These are phyloP conservation scores for Lochmaea capreae DNA, from an alignment of 2,888 invertebrate species.

Conservation along the genomic window DNA sequence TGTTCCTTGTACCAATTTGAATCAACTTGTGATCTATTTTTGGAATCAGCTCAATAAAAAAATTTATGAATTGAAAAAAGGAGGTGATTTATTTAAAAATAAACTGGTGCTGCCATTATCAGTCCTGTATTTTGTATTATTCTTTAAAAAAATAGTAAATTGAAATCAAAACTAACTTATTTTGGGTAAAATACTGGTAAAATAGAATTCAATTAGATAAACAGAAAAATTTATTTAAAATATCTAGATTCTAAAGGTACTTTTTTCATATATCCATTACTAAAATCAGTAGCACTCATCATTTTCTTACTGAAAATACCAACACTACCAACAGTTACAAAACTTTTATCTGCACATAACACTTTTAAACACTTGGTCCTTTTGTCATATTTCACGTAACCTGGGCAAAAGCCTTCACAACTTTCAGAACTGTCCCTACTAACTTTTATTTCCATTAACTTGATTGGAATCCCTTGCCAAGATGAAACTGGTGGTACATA, in stretches of 20 bases:
- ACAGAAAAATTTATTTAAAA: constrained; percentile 58
- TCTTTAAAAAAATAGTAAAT: too few species aligned
- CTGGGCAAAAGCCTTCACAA: constrained; percentile 62
- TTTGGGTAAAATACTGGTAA: too few species aligned
- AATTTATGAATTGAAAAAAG: too few species aligned
- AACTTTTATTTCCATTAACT: constrained; percentile 69
- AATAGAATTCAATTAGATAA: neutral
- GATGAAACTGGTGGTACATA: constrained; percentile 73
- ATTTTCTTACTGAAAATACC: constrained; percentile 76
- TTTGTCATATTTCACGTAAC: constrained; percentile 73
- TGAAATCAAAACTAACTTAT: too few species aligned
- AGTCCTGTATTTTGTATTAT: too few species aligned
- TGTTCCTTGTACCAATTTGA: too few species aligned
- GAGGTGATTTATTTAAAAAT: too few species aligned
- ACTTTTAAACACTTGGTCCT: constrained; percentile 71
- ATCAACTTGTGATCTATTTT: too few species aligned
- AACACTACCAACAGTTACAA: constrained; percentile 74
- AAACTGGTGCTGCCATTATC: too few species aligned
- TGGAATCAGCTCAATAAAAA: too few species aligned
- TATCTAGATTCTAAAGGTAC: constrained; percentile 59
- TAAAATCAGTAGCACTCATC: constrained; percentile 85
- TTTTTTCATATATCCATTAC: constrained; percentile 85
- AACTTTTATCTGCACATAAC: constrained; percentile 74
- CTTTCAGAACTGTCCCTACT: constrained; percentile 25
- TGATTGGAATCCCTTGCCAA: constrained; percentile 72